Evolutionary conservation across 2,113 vertebrate species (phyloP).

Genomic region (Azemiops feae): DNA sequence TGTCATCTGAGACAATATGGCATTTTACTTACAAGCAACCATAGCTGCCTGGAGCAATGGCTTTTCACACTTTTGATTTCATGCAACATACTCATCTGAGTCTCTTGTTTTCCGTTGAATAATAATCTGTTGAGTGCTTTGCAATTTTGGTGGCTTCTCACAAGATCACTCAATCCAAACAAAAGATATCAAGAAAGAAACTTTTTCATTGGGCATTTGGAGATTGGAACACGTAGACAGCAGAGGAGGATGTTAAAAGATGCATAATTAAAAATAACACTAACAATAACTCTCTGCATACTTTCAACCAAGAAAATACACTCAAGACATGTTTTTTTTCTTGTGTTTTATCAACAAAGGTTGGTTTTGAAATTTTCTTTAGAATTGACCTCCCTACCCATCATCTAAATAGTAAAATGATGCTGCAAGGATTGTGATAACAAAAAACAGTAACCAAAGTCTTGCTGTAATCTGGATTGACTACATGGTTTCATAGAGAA

Average conservation of each 20-base stretch:
- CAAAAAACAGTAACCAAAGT: not conserved
- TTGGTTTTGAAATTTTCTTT: not conserved
- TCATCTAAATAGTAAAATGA: not conserved
- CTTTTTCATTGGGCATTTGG: not conserved
- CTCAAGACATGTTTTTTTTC: not conserved
- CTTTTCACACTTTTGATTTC: slow-evolving; percentile 5
- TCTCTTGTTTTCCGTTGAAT: not conserved
- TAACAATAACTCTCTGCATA: not conserved
- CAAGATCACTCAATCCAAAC: not conserved
- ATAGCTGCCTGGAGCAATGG: slow-evolving; percentile 55
- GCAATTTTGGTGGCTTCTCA: not conserved
- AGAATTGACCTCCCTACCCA: not conserved
- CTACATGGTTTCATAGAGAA: not conserved
- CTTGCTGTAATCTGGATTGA: not conserved
- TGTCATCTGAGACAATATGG: slow-evolving; percentile 46
- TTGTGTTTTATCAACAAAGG: not conserved
- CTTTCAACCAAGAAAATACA: not conserved
- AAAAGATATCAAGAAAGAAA: not conserved
- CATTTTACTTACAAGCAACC: slow-evolving; percentile 61
- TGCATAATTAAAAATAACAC: not conserved
- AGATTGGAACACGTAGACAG: not conserved
- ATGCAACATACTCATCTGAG: not conserved
- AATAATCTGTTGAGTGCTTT: not conserved
- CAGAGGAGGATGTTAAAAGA: not conserved
- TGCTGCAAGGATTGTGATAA: not conserved